Conservation (phyloP, 1,140 invertebrate species). For the Elymnias hypermnestra region DNA sequence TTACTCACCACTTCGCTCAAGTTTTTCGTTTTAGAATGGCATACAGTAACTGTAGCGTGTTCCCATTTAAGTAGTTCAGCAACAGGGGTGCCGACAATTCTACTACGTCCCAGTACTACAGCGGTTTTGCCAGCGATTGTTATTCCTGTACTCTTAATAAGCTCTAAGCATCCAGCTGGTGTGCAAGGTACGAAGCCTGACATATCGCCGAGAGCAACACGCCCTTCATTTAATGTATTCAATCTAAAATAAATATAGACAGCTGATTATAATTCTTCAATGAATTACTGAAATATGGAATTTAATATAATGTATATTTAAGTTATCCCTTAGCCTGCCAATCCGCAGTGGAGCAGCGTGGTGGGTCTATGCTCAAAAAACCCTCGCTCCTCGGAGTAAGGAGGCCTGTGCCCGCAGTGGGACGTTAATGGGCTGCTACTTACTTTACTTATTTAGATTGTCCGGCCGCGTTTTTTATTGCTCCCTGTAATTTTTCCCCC, state of each 20-base stretch:
- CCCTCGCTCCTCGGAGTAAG: too few species aligned
- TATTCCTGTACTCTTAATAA: conserved; percentile 90
- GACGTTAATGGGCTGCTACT: too few species aligned
- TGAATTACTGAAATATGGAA: too few species aligned
- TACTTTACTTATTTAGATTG: too few species aligned
- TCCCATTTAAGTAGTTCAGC: conserved; percentile 97
- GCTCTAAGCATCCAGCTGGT: conserved; percentile 93
- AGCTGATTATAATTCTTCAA: background rate
- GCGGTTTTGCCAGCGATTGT: conserved; percentile 89
- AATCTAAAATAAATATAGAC: conserved; percentile 76
- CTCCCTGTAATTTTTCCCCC: too few species aligned
- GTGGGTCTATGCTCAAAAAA: too few species aligned
- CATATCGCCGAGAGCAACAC: conserved; percentile 88
- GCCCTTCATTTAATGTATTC: conserved; percentile 94
- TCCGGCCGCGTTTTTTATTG: too few species aligned
- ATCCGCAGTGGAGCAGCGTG: too few species aligned
- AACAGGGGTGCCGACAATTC: conserved; percentile 97
- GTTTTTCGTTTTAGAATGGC: conserved; percentile 95
- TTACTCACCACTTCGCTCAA: conserved; percentile 84
- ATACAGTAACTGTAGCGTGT: conserved; percentile 96
- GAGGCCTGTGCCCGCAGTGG: too few species aligned
- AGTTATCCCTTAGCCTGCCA: too few species aligned
- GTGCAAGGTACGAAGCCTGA: conserved; percentile 94
- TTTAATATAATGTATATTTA: too few species aligned
- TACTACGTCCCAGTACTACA: conserved; percentile 96